phyloP scores from a whole-genome alignment of 2,888 invertebrate species.

The Pterobdella sp. region DNA sequence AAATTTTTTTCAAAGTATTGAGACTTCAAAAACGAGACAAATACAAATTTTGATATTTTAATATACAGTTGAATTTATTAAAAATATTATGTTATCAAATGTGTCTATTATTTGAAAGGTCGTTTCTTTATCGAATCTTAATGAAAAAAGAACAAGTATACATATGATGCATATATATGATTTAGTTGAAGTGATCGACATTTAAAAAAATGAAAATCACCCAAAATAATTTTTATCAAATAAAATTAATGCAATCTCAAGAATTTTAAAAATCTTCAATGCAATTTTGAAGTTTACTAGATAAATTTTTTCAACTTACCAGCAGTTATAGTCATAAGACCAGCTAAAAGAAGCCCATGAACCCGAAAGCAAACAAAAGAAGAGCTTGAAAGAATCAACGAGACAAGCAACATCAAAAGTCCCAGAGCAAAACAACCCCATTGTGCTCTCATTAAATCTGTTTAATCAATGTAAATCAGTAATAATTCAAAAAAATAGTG shows the following conservation, averaged over 20 bases:
- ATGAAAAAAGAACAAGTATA: not conserved
- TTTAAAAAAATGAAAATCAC: no score
- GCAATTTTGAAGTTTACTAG: not conserved
- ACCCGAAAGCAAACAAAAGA: conserved; percentile 7
- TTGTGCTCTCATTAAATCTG: conserved; percentile 26
- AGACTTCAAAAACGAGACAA: not conserved
- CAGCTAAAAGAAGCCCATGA: conserved; percentile 10
- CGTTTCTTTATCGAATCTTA: not conserved
- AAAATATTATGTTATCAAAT: not conserved
- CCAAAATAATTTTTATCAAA: no score
- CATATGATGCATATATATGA: not conserved
- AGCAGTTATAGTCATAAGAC: not conserved
- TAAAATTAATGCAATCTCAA: not conserved
- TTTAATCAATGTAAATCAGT: not conserved
- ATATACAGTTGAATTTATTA: not conserved
- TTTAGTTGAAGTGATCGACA: no score
- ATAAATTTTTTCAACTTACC: conserved; percentile 8
- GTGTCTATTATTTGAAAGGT: not conserved
- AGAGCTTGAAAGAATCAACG: not conserved
- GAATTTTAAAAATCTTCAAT: not conserved
- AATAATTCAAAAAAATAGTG: not conserved
- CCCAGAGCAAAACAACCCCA: conserved; percentile 19
- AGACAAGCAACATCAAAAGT: not conserved
- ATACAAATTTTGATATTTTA: not conserved
- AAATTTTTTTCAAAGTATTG: not conserved